phyloP scores from a whole-genome alignment of 2,797 vertebrate genomes.

The Sebastolobus alascanus region DNA sequence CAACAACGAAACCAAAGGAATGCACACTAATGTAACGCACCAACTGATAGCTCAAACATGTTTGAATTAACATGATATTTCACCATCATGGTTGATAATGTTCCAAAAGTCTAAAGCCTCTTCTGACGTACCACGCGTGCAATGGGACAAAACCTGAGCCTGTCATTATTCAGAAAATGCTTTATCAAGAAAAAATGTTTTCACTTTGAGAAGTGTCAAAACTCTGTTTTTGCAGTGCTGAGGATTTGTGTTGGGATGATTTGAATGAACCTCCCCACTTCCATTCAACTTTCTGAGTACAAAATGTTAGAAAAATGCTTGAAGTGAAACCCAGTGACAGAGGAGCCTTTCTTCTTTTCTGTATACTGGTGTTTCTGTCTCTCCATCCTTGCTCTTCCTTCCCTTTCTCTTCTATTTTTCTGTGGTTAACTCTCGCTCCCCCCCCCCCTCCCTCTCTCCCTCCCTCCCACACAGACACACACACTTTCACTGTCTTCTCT shows the following conservation, averaged over 20 bases:
- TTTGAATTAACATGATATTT: background rate
- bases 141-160: background rate
- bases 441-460: background rate
- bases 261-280: constrained; percentile 16
- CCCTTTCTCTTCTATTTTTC: background rate
- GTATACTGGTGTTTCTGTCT: background rate
- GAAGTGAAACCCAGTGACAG: constrained; percentile 6
- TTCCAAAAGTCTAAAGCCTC: background rate
- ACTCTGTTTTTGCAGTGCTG: background rate
- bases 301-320: constrained; percentile 14
- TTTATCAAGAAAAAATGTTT: background rate
- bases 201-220: constrained; percentile 3
- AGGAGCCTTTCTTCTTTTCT: background rate
- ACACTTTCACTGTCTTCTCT: constrained; percentile 2
- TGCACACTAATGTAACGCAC: background rate
- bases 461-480: background rate
- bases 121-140: background rate
- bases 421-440: background rate
- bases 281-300: background rate
- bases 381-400: background rate
- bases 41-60: background rate
- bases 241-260: background rate
- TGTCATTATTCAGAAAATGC: constrained; percentile 16
- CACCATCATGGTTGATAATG: background rate
- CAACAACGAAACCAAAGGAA: background rate